Evolutionary conservation across 2,797 vertebrate species (phyloP).

Genomic region (Adrianichthys oophorus): DNA sequence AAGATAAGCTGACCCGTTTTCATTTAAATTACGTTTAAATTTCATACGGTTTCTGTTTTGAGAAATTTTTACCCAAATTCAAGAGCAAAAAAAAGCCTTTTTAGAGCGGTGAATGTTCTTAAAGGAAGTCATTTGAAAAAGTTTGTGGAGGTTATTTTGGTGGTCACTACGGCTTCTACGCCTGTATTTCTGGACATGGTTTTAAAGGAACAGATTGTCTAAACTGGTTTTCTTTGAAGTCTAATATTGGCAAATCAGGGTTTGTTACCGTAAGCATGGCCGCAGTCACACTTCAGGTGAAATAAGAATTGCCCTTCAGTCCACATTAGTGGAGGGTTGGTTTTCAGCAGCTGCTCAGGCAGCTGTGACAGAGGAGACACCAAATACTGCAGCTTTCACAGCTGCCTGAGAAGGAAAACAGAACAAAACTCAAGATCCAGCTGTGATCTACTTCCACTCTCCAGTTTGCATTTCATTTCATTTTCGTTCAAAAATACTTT

Average conservation of each 20-base stretch:
- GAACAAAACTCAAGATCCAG: too few relatives aligned
- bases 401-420: too few relatives aligned
- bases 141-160: background rate
- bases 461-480: too few relatives aligned
- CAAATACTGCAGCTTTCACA: too few relatives aligned
- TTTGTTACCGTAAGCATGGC: slow-evolving; percentile 11
- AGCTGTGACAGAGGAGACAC: background rate
- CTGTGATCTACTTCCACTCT: too few relatives aligned
- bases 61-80: too few relatives aligned
- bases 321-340: slow-evolving; percentile 14
- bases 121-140: accelerated
- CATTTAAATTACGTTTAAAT: too few relatives aligned
- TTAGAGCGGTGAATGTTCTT: too few relatives aligned
- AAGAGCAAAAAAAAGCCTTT: too few relatives aligned
- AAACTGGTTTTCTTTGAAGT: slow-evolving; percentile 7
- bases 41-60: too few relatives aligned
- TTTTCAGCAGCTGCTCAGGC: background rate
- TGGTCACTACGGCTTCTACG: slow-evolving; percentile 1
- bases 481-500: too few relatives aligned
- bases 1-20: too few relatives aligned
- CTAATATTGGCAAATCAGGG: slow-evolving; percentile 23
- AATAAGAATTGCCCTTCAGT: slow-evolving; percentile 4
- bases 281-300: background rate
- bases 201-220: slow-evolving; percentile 8
- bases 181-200: slow-evolving; percentile 5